Evolutionary conservation across 2,797 vertebrate species (phyloP).

Genomic region (Sebastolobus altivelis): DNA sequence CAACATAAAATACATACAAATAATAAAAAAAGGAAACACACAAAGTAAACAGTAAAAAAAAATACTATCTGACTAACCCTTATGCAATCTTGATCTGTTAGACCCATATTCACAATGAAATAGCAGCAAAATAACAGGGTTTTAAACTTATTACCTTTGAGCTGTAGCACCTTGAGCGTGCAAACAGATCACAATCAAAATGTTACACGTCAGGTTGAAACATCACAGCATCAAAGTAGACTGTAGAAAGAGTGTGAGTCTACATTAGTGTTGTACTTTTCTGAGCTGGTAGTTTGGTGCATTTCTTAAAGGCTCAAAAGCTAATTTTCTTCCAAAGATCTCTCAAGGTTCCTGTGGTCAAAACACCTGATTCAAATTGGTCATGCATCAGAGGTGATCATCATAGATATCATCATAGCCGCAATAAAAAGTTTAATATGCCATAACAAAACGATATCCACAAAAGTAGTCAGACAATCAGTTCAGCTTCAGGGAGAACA

Average conservation of each 20-base stretch:
- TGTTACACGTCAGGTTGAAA: background rate
- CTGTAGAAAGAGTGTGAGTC: background rate
- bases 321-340: background rate
- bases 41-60: background rate
- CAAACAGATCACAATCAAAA: background rate
- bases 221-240: background rate
- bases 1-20: background rate
- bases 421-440: slow-evolving; percentile 4
- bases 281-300: background rate
- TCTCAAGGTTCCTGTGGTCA: slow-evolving; percentile 1
- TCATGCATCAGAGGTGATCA: background rate
- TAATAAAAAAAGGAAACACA: background rate
- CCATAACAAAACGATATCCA: background rate
- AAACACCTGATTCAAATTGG: slow-evolving; percentile 10
- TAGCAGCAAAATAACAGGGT: background rate
- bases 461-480: background rate
- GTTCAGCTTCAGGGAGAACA: background rate
- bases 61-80: background rate
- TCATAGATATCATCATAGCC: background rate
- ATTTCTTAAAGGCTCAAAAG: background rate
- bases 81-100: background rate
- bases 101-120: background rate
- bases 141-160: background rate
- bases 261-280: background rate
- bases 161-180: background rate